Evolutionary conservation across 2,797 vertebrate genomes (phyloP), one percentile per base, ranked within the genome.

Genomic region (Ctenochaetus hawaiiensis): DNA sequence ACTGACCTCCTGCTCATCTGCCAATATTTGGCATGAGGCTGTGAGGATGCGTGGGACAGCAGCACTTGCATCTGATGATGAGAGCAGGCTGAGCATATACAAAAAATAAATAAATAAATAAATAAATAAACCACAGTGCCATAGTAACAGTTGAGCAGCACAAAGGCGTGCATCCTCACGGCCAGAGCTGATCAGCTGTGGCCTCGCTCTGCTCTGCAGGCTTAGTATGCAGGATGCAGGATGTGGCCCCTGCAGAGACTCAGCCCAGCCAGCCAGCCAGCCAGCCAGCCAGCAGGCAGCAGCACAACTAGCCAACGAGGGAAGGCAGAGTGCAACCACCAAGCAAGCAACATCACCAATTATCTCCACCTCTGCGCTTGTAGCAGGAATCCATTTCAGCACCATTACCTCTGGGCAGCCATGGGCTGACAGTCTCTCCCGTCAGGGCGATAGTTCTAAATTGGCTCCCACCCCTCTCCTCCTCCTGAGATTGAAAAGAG

Each of bases 361-460:
- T 95, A 93, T 91, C 87, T 88, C 88, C 81, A 83, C 84, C 87
- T 84, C 85, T 87, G 80, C 70, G 66, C 86, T 89, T 88, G 87
- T 87, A 90, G 90, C 88, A 81, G 75, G 86, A 92, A 92, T 91
- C 90, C 86, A 93, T 94, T 93, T 91, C 86, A 81, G 90, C 88
- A 78, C 88, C 85, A 88, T 85, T 87, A 89, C 86, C 86, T 90
- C 87, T 80, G 76, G 81, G 91, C 69, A 83, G 84, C 85, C 82
- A 74, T 23, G 56, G 86, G 69, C 88, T 90, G 88, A 91, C 87
- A 67, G 85, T 87, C 85, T 92, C 85, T 92, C 88, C 86, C 81
- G 51, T 91, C 90, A 92, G 91, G 87, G 82, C 74, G 77, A 89
- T 89, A 86, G 79, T 89, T 91, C 86, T 90, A 93, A 93, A 94